Conservation (phyloP, 2,888 invertebrate species). For the Hirtodrosophila confusa region DNA sequence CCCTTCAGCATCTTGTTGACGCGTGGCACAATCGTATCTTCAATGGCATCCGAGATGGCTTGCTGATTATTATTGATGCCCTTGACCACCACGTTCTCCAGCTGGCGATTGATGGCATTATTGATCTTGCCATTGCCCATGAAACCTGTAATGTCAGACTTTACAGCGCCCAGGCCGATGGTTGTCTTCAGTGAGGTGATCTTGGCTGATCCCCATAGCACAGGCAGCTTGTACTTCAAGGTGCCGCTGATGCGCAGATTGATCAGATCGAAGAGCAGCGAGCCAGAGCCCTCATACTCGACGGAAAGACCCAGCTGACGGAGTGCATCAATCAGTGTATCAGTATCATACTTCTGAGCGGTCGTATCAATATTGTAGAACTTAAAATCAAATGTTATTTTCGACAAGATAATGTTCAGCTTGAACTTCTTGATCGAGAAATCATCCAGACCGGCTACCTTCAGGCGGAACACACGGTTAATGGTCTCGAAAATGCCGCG, state of each 20-base stretch:
- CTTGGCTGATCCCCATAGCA: constrained; percentile 81
- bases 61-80: constrained; percentile 72
- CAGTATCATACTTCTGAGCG: constrained; percentile 74
- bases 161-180: constrained; percentile 64
- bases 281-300: constrained; percentile 76
- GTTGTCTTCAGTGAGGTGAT: constrained; percentile 73
- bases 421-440: constrained; percentile 76
- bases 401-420: constrained; percentile 71
- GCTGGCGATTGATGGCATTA: constrained; percentile 64
- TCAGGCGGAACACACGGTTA: constrained; percentile 68
- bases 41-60: constrained; percentile 71
- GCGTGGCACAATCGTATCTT: constrained; percentile 68
- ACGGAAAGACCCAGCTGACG: constrained; percentile 70
- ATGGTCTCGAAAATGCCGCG: constrained; percentile 72
- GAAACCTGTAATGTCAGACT: constrained; percentile 75
- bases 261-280: constrained; percentile 70
- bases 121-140: constrained; percentile 71
- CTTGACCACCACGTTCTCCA: constrained; percentile 69
- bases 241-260: constrained; percentile 74
- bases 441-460: constrained; percentile 77
- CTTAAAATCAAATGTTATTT: constrained; percentile 73
- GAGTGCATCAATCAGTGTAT: constrained; percentile 74
- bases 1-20: constrained; percentile 78
- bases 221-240: constrained; percentile 76
- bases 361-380: constrained; percentile 74